These are phyloP conservation scores for Leucoraja erinaceus DNA, from an alignment of 2,113 vertebrate genomes.

Conservation along the genomic window DNA sequence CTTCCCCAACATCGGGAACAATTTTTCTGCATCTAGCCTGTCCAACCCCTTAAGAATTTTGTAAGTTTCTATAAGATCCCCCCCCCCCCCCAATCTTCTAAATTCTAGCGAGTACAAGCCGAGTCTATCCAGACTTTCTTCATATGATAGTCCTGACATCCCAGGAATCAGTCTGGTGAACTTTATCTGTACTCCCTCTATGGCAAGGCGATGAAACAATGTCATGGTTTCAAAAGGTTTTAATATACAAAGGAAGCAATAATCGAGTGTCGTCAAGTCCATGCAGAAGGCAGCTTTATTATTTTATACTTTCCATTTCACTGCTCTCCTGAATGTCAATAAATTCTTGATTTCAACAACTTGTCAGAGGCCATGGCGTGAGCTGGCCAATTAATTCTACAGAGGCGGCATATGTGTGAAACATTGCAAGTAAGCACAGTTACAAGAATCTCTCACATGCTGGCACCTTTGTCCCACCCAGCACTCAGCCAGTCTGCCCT, in stretches of 20 bases:
- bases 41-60: too few relatives aligned
- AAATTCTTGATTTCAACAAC: background rate
- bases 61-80: too few relatives aligned
- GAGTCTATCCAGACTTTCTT: too few relatives aligned
- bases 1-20: too few relatives aligned
- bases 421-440: background rate
- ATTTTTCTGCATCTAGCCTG: too few relatives aligned
- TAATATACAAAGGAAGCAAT: background rate
- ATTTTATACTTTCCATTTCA: background rate
- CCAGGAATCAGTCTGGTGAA: too few relatives aligned
- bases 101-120: too few relatives aligned
- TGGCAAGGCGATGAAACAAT: too few relatives aligned
- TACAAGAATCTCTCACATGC: background rate
- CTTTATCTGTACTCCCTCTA: too few relatives aligned
- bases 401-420: background rate
- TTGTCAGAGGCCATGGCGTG: background rate
- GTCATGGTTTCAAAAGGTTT: background rate
- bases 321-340: background rate
- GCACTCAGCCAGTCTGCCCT: too few relatives aligned
- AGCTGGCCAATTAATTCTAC: background rate
- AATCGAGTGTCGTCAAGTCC: background rate
- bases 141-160: too few relatives aligned
- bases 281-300: background rate
- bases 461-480: background rate
- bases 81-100: too few relatives aligned